Base-by-base conservation (phyloP, 2,888 invertebrate species). In the Agrypnus murinus region DNA sequence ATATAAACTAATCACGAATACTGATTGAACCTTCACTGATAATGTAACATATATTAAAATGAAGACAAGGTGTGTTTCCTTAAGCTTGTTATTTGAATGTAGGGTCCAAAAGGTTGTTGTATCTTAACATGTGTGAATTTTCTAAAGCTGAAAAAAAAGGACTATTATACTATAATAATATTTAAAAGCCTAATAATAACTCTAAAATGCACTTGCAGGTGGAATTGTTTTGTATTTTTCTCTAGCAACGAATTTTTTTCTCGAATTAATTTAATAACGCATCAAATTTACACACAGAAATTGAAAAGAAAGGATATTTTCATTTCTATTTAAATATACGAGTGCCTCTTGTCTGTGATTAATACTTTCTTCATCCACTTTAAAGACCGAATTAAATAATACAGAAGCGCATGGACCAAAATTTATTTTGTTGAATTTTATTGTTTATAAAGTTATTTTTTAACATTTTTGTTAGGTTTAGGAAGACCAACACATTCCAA, bases 331-430 rank as follows among this genome's bases (percentile, higher is more conserved):
- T 67, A 40, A 65, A 71, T n/a, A n/a, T 65, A 72, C 73, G 73
- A 83, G 84, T 84, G 84, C 84, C 84, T 84, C 83, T 83, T 80
- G 81, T 83, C 84, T 84, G 84, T 84, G 84, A 84, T 84, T 83
- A 81, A 78, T 78, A 75, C 79, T 77, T 79, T 79, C 80, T 76
- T 72, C 74, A 75, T 74, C 74, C 72, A 77, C 74, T 68, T 71
- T 48, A 25, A 2, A 75, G 73, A 79, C 80, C 79, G 79, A 80
- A 79, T 79, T 78, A 32, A 40, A 46, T 68, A 48, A 48, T 46
- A 65, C 55, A 71, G 64, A 62, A 72, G 25, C 71, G 58, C 25
- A 76, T 50, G 75, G 77, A 78, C 77, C 76, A 77, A 76, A 63
- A 25, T 19, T 46, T n/a, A n/a, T n/a, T 25, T 3, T 5, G 25